Percentiles rank a stretch among this genome's conserved stretches.
Evolutionary conservation across 2,113 vertebrate species (phyloP).

Genomic region (Australoheros scitulus): DNA sequence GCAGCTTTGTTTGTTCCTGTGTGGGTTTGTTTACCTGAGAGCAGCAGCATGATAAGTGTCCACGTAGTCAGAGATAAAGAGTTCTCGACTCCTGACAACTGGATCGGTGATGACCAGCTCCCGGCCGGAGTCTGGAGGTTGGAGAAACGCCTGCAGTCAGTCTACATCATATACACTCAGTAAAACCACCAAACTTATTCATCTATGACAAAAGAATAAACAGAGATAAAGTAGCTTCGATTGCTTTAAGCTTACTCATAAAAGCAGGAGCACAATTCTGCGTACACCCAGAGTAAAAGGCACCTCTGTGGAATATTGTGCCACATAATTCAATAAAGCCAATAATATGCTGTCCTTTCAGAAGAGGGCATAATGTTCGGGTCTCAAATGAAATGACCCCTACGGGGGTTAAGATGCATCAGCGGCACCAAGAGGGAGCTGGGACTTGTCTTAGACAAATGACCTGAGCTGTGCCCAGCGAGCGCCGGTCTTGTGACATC

Average conservation of each 20-base stretch:
- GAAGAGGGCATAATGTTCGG: conserved; percentile 48
- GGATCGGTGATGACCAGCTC: conserved; percentile 98
- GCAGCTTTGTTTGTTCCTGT: not conserved
- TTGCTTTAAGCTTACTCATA: conserved; percentile 18
- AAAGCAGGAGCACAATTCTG: conserved; percentile 22
- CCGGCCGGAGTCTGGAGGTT: conserved; percentile 90
- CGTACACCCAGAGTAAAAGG: conserved; percentile 16
- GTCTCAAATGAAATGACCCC: conserved; percentile 56
- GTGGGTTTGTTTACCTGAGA: conserved; percentile 84
- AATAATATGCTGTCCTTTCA: conserved; percentile 41
- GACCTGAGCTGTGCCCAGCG: conserved; percentile 46
- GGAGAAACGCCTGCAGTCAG: not conserved
- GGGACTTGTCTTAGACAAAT: conserved; percentile 52
- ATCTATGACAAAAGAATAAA: conserved; percentile 17
- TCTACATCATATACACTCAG: not conserved
- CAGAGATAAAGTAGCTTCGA: conserved; percentile 3
- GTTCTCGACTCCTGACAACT: conserved; percentile 96
- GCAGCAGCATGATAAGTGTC: conserved; percentile 98
- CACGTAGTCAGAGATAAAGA: conserved; percentile 98
- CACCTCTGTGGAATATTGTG: conserved; percentile 31
- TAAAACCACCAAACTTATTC: not conserved
- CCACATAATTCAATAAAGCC: conserved; percentile 53
- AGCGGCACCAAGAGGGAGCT: conserved; percentile 22
- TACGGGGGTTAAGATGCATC: conserved; percentile 35
- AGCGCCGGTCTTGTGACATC: conserved; percentile 52